Base-by-base conservation (phyloP, 2,797 vertebrate species). In the Cheirogaleus major region DNA sequence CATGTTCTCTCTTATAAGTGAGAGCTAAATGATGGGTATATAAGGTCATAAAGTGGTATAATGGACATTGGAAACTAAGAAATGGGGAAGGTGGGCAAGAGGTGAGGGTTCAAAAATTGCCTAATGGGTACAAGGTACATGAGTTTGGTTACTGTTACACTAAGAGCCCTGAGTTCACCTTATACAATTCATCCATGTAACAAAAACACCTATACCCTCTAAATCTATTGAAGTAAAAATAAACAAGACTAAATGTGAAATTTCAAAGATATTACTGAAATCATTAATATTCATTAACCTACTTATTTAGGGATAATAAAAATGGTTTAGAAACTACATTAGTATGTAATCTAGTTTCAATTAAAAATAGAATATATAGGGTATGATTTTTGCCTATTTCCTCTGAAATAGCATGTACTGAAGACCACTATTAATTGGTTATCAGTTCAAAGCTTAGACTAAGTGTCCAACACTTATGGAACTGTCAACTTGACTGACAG, bases 401-500 rank as follows among this genome's bases (percentile, higher is more conserved):
- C 97, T 97, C 87, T 90, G 75, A 93, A 98, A 96, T 61, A 90
- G 22, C 22, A 12, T 89, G 59, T 61, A 90, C 18, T 73, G 61
- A 81, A 93, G 61, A 92, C 69, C 38, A 43, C 73, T 65, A 55
- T 57, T 97, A 96, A 95, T 76, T 95, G 93, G 97, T 97, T 93
- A 97, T 92, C 88, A 97, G 72, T 96, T 97, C 92, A 98, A 95
- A 98, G 73, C 92, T 97, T 95, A 95, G 52, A 80, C 48, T 88
- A 96, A 89, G 69, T 72, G 5, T 76, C 27, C 83, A 61, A 67
- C 82, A 17, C 55, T 95, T 95, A 96, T 85, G 93, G 93, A 96
- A 93, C 91, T 97, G 82, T 75, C 95, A 83, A 97, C 88, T 95
- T 97, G 97, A 97, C 79, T 97, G 96, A 96, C 11, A 93, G 97